Base-by-base conservation (phyloP, 2,113 vertebrate genomes). In the Camelus dromedarius region DNA sequence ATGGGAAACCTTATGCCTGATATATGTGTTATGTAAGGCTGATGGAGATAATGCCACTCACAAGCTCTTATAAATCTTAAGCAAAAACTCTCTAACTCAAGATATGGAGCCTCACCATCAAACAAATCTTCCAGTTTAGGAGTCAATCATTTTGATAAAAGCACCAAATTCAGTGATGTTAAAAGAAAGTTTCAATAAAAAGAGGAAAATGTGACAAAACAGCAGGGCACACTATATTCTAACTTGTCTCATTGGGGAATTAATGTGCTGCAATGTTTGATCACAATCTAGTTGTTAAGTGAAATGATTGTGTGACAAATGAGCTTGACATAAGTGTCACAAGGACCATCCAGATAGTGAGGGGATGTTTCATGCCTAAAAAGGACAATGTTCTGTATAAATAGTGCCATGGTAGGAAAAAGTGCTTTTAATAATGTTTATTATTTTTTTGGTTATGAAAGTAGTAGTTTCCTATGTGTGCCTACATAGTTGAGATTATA, bases 81-180 rank as follows among this genome's bases (percentile, higher is more conserved):
- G 26, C 46, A 83, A 86, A 91, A 91, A 91, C 56, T 89, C 82
- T 89, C 32, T 85, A 92, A 89, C 32, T 73, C 60, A 75, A 82
- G 54, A 75, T 80, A 91, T 76, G 38, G 67, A 88, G 38, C 62
- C 84, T 95, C 81, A 69, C 48, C 58, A 98, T 96, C 95, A 95
- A 82, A 91, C 42, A 95, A 85, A 67, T 96, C 94, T 97, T 96
- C 81, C 62, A 88, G 83, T 94, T 96, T 93, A 96, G 69, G 67
- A 97, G 85, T 95, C 95, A 96, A 80, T 96, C 95, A 97, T 88
- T 95, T 91, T 95, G 95, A 89, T 96, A 95, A 97, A 97, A 96
- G 62, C 77, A 86, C 72, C 88, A 95, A 92, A 94, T 93, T 96
- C 96, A 82, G 72, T 91, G 91, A 95, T 88, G 52, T 66, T 94